phyloP scores from a whole-genome alignment of 1,140 invertebrate genomes.

The Eriosoma lanigerum region DNA sequence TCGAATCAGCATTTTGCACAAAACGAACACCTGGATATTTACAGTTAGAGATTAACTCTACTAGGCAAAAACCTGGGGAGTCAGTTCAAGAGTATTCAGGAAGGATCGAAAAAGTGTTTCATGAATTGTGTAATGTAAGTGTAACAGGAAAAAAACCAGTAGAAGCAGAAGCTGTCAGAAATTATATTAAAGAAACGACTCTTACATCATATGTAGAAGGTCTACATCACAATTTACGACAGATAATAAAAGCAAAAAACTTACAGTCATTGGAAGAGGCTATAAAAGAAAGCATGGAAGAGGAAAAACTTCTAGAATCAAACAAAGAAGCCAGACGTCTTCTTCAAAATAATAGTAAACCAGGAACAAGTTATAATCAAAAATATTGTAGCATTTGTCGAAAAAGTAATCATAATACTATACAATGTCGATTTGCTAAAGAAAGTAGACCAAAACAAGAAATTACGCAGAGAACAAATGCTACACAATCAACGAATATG shows the following conservation, averaged over 20 bases:
- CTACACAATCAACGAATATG: too few species aligned
- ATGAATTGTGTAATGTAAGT: not conserved
- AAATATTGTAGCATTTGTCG: too few species aligned
- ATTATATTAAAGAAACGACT: not conserved
- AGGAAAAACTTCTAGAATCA: not conserved
- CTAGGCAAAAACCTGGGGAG: not conserved
- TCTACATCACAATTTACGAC: not conserved
- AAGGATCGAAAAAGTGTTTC: not conserved
- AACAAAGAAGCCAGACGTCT: too few species aligned
- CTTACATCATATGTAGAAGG: not conserved
- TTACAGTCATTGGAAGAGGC: not conserved
- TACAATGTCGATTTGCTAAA: too few species aligned
- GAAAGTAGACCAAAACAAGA: too few species aligned
- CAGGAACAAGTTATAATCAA: too few species aligned
- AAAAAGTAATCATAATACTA: too few species aligned
- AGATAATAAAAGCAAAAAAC: conserved; percentile 1
- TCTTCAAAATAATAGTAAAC: too few species aligned
- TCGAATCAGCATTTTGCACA: not conserved
- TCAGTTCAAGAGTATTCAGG: not conserved
- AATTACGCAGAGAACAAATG: too few species aligned
- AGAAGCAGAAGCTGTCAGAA: not conserved
- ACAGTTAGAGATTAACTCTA: not conserved
- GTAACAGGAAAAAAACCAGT: not conserved
- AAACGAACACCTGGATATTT: not conserved
- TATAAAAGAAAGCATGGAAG: not conserved